phyloP scores from a whole-genome alignment of 1,140 invertebrate species.

The Sipha flava region DNA sequence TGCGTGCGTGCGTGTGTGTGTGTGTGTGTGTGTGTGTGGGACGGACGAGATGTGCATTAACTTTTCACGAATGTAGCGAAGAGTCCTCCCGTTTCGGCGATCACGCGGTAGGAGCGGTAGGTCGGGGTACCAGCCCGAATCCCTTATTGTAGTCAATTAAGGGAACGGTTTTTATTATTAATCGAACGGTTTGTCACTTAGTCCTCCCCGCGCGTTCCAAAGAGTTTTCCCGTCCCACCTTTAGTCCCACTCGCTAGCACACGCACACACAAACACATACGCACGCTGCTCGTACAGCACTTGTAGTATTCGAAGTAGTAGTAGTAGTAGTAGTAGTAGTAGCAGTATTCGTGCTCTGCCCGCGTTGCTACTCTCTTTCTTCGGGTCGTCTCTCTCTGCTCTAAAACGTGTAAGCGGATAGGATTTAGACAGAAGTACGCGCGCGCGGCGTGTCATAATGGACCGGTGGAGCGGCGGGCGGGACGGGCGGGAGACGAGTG shows the following conservation, averaged over 20 bases:
- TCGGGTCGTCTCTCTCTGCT: too few species aligned
- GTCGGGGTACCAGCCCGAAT: neutral
- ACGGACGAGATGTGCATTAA: neutral
- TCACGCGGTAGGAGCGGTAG: neutral
- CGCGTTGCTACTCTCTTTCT: neutral
- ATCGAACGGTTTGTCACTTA: slow-evolving; percentile 31
- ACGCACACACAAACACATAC: too few species aligned
- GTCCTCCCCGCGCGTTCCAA: neutral
- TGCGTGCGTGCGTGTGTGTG: too few species aligned
- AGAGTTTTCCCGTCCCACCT: neutral
- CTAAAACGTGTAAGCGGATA: slow-evolving; percentile 22
- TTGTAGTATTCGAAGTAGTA: too few species aligned
- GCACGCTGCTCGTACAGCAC: too few species aligned
- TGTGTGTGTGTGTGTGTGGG: too few species aligned
- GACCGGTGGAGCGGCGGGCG: neutral
- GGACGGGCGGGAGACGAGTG: slow-evolving; percentile 4
- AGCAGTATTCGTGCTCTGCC: too few species aligned
- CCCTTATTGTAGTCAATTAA: slow-evolving; percentile 28
- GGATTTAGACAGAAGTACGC: slow-evolving; percentile 15
- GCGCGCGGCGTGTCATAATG: slow-evolving; percentile 15
- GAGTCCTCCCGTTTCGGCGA: neutral
- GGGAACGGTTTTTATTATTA: slow-evolving; percentile 24
- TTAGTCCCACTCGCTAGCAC: too few species aligned
- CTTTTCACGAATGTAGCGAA: neutral
- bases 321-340: too few species aligned